Evolutionary conservation across 2,797 vertebrate genomes (phyloP).

Genomic region (Leptodactylus fallax): DNA sequence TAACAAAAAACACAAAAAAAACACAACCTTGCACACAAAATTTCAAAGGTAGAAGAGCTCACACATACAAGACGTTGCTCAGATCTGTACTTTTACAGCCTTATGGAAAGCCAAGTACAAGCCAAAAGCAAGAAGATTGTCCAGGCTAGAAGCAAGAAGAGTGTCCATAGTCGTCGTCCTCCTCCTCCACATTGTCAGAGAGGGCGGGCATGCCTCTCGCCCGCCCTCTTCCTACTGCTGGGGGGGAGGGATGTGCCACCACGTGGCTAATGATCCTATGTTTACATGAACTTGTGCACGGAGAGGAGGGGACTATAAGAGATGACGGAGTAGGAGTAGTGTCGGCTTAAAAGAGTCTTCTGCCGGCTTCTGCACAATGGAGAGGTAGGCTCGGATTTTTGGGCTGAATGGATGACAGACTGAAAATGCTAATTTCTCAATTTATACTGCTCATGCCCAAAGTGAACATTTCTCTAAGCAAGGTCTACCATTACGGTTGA

Average conservation of each 20-base stretch:
- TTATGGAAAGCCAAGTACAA: neutral
- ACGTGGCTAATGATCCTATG: neutral
- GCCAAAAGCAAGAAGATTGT: neutral
- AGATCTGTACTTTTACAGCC: too few relatives aligned
- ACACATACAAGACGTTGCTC: too few relatives aligned
- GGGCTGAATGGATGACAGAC: too few relatives aligned
- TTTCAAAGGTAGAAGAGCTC: too few relatives aligned
- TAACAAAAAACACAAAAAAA: too few relatives aligned
- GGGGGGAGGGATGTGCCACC: neutral
- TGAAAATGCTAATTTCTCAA: too few relatives aligned
- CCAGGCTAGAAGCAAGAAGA: neutral
- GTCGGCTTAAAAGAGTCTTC: neutral
- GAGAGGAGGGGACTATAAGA: neutral
- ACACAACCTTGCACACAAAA: too few relatives aligned
- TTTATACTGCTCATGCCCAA: neutral
- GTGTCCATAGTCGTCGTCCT: neutral
- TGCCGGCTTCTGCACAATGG: too few relatives aligned
- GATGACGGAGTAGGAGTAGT: neutral
- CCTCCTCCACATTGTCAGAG: too few relatives aligned
- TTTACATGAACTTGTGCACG: conserved; percentile 6
- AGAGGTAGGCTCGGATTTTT: too few relatives aligned
- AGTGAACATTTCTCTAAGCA: neutral
- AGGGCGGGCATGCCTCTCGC: neutral
- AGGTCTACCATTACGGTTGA: too few relatives aligned
- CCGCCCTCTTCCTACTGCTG: neutral